Base-by-base conservation (phyloP, 2,888 invertebrate species). In the Rhaphigaster nebulosa region DNA sequence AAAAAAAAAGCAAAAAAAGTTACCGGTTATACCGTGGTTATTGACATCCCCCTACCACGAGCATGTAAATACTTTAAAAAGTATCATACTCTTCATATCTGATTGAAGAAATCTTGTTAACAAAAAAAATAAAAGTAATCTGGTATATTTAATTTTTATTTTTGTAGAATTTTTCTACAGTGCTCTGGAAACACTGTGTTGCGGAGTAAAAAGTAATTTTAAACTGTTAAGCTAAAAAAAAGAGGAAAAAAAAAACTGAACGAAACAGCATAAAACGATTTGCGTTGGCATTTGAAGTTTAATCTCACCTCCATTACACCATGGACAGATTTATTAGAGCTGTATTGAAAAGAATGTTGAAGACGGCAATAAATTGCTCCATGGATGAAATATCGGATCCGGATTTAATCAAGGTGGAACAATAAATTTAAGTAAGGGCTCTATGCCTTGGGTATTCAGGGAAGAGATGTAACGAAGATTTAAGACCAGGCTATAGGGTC, bases 361-460 rank as follows among this genome's bases (percentile, higher is more conserved):
- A 84, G 84, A 84, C 45, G 45, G 84, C 84, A 15, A 84, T 84
- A 84, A 84, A 84, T 84, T 45, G 45, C 45, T 50, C 26, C 41
- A 84, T 41, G 84, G 84, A 84, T 84, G 84, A 84, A 84, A 84
- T 84, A 84, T 84, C 45, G 84, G n/a, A 41, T 50, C 84, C 84
- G 45, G 84, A 84, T 84, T 84, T 84, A 84, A 84, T 84, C 84
- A 84, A 84, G 84, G 84, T 84, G 84, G 84, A 84, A 84, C 84
- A 84, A 84, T 84, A 84, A 84, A 84, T 84, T 84, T 41, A 45
- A 50, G 84, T 84, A 84, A 84, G 84, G 84, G 84, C 26, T 15
- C 45, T n/a, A 45, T 50, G 15, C 84, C 45, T 84, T 45, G n/a
- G 84, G n/a, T 84, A 50, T 84, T 84, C 45, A 41, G 45, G 84